phyloP scores from a whole-genome alignment of 2,888 invertebrate genomes.

The Globia sparganii region DNA sequence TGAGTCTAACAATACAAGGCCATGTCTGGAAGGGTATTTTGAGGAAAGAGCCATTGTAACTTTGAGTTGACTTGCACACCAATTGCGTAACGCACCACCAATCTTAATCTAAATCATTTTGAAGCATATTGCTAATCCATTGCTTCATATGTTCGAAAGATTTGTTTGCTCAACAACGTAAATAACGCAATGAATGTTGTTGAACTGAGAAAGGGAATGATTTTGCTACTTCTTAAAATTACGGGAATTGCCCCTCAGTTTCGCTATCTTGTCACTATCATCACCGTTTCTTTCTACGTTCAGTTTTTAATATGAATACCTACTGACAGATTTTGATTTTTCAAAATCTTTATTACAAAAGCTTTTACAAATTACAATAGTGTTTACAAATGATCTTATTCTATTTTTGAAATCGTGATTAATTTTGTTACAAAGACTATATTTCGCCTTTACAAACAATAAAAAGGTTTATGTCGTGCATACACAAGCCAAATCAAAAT shows the following conservation, averaged over 20 bases:
- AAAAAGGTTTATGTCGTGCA: not conserved
- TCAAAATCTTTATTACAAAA: not conserved
- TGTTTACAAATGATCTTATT: not conserved
- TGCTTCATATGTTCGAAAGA: too few relatives aligned
- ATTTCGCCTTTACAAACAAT: not conserved
- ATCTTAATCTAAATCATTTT: too few relatives aligned
- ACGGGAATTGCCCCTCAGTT: not conserved
- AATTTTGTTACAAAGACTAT: not conserved
- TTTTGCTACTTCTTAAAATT: not conserved
- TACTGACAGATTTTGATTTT: not conserved
- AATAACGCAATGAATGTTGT: too few relatives aligned
- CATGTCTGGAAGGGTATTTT: too few relatives aligned
- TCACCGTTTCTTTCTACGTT: not conserved
- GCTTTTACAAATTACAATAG: not conserved
- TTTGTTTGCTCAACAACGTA: too few relatives aligned
- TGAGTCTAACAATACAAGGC: too few relatives aligned
- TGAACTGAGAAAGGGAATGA: too few relatives aligned
- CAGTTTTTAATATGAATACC: not conserved
- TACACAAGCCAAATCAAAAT: too few relatives aligned
- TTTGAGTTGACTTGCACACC: too few relatives aligned
- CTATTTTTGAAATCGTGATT: not conserved
- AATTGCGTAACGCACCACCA: too few relatives aligned
- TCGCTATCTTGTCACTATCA: not conserved
- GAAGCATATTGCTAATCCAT: too few relatives aligned
- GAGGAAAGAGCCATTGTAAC: too few relatives aligned